Base-by-base conservation (phyloP, 64 coral and sea anemone genomes). In the Montipora capricornis region DNA sequence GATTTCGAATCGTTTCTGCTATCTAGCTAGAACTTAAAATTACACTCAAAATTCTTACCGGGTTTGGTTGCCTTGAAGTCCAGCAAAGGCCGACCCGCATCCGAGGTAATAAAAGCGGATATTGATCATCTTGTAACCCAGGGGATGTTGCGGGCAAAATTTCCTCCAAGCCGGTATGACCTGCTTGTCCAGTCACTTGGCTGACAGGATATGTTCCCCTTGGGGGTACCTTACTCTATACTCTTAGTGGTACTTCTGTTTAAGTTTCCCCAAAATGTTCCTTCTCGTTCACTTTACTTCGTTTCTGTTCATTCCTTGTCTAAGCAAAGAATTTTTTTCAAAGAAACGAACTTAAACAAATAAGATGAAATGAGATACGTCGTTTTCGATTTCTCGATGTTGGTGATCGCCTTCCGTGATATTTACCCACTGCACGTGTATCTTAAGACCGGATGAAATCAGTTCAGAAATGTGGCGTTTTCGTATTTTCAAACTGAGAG, bases 111-210 rank as follows among this genome's bases (percentile, higher is more conserved):
- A 68, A 47, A 71, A 73, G 66, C 66, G 82, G 66, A 86, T 86
- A 86, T 71, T 71, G 82, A 44, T 84, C 81, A 84, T 84, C 44
- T 46, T 68, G 81, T 84, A 20, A 4, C 57, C 80, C 80, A 46
- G 57, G 2, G 24, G 5, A 52, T 61, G 52, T 8, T 5, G 26
- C 81, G 17, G 12, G 13, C 37, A 8, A 9, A 24, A 13, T 82
- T 84, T 68, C 16, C 59, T 11, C 12, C 11, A 22, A 84, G 59
- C 57, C 81, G 44, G 81, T 84, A 68, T 68, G 47, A 14, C 81
- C 81, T 37, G 81, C 59, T 84, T 68, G 81, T 84, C 81, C 81
- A 68, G 82, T 86, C 16, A 68, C 62, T 68, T 68, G 60, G 15
- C 19, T 84, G 46, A 84, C 37, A 2, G 59, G 81, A 84, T 84